Base-by-base conservation (phyloP, 2,113 vertebrate genomes). In the Cettia cetti region DNA sequence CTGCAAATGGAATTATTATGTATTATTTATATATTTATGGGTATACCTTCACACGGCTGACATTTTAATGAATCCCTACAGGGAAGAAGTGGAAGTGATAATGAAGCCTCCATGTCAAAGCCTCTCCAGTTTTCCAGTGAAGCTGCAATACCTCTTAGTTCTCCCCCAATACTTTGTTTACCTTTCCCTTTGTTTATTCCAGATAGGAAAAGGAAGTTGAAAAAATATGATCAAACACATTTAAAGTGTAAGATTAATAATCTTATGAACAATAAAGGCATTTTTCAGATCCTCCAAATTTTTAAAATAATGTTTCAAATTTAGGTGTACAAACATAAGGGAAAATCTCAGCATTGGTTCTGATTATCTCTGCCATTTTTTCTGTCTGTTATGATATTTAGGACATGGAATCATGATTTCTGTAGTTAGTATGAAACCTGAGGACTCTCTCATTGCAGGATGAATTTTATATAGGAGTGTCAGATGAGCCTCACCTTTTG, bases 11-110 rank as follows among this genome's bases (percentile, higher is more conserved):
- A 90, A 35, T 96, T 96, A 90, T 97, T 95, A 97, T 96, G 95
- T 95, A 97, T 97, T 96, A 97, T 97, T 97, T 96, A 95, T 96
- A 92, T 96, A 97, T 97, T 50, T 96, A 93, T 3, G 28, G 75
- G 92, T 92, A 78, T 90, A 91, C 87, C 92, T 96, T 97, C 96
- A 96, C 92, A 95, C 0, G 2, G 90, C n/a, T 96, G 96, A 97
- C 69, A 27, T 97, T 97, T 98, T 97, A 97, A 97, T 97, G 96
- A 97, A 97, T 96, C 95, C 96, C 96, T 97, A 94, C 66, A 86
- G 96, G 95, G 94, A 97, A 72, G 68, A 92, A 97, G 64, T 82
- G 64, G 71, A 65, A 79, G 96, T 95, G 91, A 91, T 96, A 96
- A 97, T 92, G 92, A 97, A 97, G 95, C 70, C 45, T 86, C 82